Base-by-base conservation (phyloP, 2,797 vertebrate species). In the Spea hammondii region DNA sequence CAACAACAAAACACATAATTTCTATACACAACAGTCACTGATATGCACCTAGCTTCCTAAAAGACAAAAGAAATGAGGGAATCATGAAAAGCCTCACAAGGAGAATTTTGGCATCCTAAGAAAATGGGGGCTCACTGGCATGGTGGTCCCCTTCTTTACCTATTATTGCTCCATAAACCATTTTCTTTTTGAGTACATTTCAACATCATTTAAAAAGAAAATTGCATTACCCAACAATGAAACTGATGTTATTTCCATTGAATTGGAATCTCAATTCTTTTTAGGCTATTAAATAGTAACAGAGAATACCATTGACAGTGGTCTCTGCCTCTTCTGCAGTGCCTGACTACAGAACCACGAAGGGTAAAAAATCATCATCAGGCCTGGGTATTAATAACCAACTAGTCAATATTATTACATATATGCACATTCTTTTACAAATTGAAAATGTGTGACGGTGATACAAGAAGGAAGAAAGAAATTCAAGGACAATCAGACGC, bases 1-100 rank as follows among this genome's bases (percentile, higher is more conserved):
- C 85, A 92, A 92, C 92, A 92, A 90, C 89, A 84, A 76, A 83
- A 86, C 80, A 85, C 79, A 64, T 87, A 88, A 84, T 79, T 32
- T 32, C 32, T 32, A 32, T 32, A 32, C 32, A 32, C 32, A 32
- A 32, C 32, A 86, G 79, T 85, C 86, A 83, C 66, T 87, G 88
- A 93, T 92, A 93, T 92, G 89, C 65, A 82, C 44, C 65, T 57
- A 74, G 65, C 55, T 60, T 74, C 44, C 55, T 72, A 48, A 72
- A 49, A 60, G 45, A 48, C 70, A 49, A 17, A 6, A 14, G 8
- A 49, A 14, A 47, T 12, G 46, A 46, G 9, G 46, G 48, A 12
- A 65, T 62, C 14, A 6, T 62, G 8, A 17, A 59, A 59, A 13
- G 32, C 3, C 32, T 2, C 32, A 32, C 32, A 11, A 12, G 1